phyloP scores from a whole-genome alignment of 2,888 invertebrate genomes.

The Sinopyrophorus schimmeli region DNA sequence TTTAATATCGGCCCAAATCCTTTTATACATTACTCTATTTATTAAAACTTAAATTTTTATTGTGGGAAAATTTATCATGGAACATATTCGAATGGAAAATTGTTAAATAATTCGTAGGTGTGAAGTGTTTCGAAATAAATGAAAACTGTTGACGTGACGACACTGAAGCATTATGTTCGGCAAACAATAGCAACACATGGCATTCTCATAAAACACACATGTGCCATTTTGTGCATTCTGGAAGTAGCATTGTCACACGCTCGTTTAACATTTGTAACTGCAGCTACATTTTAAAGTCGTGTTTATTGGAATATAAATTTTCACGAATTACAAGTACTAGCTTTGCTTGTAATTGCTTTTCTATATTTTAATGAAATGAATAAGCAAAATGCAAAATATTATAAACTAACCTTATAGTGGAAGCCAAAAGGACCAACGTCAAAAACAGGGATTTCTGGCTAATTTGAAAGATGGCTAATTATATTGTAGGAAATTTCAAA shows the following conservation, averaged over 20 bases:
- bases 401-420: no score
- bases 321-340: not conserved
- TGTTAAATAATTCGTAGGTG: no score
- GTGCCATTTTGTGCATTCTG: slow-evolving; percentile 23
- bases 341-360: slow-evolving; percentile 1
- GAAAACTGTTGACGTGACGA: slow-evolving; percentile 11
- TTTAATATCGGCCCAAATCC: not conserved
- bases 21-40: no score
- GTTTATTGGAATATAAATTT: slow-evolving; percentile 21
- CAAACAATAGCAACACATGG: slow-evolving; percentile 20
- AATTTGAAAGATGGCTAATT: no score
- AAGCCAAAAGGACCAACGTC: no score
- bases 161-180: slow-evolving; percentile 12
- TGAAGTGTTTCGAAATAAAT: not conserved
- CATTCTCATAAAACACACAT: slow-evolving; percentile 24
- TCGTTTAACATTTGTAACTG: slow-evolving; percentile 18
- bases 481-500: no score
- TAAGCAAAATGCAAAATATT: no score
- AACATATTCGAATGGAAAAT: no score
- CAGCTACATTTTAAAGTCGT: slow-evolving; percentile 19
- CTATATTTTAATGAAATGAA: not conserved
- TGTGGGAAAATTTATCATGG: no score
- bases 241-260: slow-evolving; percentile 18
- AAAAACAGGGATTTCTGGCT: no score
- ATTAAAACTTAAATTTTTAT: no score